Base-by-base conservation (phyloP, 2,113 vertebrate genomes). In the Melanerpes formicivorus region DNA sequence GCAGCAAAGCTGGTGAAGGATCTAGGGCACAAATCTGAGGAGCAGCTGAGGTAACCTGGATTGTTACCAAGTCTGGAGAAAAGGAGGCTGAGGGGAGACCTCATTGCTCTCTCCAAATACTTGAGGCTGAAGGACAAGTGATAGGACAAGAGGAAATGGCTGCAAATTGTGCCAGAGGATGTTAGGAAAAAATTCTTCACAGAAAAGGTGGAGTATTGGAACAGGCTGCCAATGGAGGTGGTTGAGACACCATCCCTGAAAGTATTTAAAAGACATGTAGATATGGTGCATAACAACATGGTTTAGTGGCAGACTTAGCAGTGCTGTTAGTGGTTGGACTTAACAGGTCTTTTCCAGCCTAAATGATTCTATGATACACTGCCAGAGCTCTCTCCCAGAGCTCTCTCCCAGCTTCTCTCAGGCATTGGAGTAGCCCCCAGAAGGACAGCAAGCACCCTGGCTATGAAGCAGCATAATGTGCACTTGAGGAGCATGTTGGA, bases 401-500 rank as follows among this genome's bases (percentile, higher is more conserved):
- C 5, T 56, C 52, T 46, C 27, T 58, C 40, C 19, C 48, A 50
- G 30, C 58, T 27, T 58, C 26, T 16, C 19, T 59, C 1, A 4
- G 32, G 27, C 62, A 11, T 44, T 8, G 27, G 37, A 14, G 48
- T 77, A 95, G 30, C 30, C 50, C 74, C 50, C 32, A 55, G 59
- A 60, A 62, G 30, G 32, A 59, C n/a, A 25, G 13, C 1, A 5
- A 46, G 32, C 69, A 59, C 23, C 14, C 59, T 14, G 34, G 56
- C 72, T 56, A 40, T 1, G 1, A 32, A 50, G 63, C 1, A 3
- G 14, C 2, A 0, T 29, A 48, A 56, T 0, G 3, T 2, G 2
- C 10, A 2, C 4, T 29, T 15, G 21, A 55, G 54, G 32, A 67
- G 22, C 1, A 0, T 60, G 21, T 30, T 42, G 6, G 3, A 37